Evolutionary conservation across 1,140 invertebrate species (phyloP).

Genomic region (Galendromus occidentalis): DNA sequence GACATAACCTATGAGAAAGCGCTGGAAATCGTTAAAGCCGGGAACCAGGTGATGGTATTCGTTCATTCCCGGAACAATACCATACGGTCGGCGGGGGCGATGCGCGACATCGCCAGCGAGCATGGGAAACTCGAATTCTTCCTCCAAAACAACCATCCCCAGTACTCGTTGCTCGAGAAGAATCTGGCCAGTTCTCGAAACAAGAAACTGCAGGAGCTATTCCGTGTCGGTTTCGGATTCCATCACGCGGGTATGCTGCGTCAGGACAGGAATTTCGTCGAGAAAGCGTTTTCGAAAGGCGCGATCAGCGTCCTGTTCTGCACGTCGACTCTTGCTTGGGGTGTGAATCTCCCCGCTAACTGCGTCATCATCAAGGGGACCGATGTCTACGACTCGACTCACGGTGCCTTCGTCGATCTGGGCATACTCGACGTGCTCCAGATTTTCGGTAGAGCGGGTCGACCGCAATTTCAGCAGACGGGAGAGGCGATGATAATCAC

Average conservation of each 20-base stretch:
- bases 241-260: conserved; percentile 92
- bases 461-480: conserved; percentile 48
- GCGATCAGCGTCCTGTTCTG: conserved; percentile 81
- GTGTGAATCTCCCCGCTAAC: conserved; percentile 93
- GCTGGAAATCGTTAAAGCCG: conserved; percentile 57
- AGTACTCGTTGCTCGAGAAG: conserved; percentile 24
- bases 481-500: conserved; percentile 94
- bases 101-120: conserved; percentile 53
- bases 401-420: conserved; percentile 79
- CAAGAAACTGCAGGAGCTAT: conserved; percentile 55
- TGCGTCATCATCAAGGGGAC: conserved; percentile 49
- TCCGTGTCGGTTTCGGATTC: conserved; percentile 67
- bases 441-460: conserved; percentile 94
- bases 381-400: conserved; percentile 89
- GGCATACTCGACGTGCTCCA: conserved; percentile 94
- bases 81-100: conserved; percentile 51
- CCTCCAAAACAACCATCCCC: conserved; percentile 24
- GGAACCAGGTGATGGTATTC: conserved; percentile 97
- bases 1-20: conserved; percentile 83
- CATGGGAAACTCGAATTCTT: conserved; percentile 41
- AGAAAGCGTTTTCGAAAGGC: conserved; percentile 70
- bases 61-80: conserved; percentile 95
- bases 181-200: conserved; percentile 45
- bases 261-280: conserved; percentile 60
- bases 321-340: conserved; percentile 96